Conservation (phyloP, 2,797 vertebrate species). For the Onychomys arenicola region DNA sequence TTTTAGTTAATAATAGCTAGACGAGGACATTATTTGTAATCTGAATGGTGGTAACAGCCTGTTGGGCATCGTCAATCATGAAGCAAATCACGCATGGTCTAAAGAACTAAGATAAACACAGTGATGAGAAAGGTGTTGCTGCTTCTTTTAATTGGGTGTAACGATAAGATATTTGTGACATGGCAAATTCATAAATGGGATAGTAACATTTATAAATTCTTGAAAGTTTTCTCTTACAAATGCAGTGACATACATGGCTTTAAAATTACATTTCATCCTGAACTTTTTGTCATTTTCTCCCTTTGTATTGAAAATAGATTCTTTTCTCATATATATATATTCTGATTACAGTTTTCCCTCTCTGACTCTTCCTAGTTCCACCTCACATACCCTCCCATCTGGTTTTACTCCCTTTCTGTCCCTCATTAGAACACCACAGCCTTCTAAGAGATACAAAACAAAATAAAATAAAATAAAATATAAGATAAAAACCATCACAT, state of each 20-base stretch:
- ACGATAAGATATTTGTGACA: background rate
- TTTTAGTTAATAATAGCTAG: constrained; percentile 73
- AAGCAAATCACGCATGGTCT: background rate
- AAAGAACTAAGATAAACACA: constrained; percentile 55
- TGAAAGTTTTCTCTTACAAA: background rate
- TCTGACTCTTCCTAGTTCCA: background rate
- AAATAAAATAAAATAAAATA: background rate
- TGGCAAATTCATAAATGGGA: background rate
- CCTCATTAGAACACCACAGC: background rate
- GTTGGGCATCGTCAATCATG: constrained; percentile 70
- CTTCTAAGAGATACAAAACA: background rate
- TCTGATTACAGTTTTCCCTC: background rate
- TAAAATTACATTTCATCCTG: background rate
- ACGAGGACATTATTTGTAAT: constrained; percentile 71
- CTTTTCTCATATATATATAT: background rate
- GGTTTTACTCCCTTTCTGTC: background rate
- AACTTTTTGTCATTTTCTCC: background rate
- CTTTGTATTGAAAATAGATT: background rate
- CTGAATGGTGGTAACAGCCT: constrained; percentile 51
- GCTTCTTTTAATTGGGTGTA: background rate
- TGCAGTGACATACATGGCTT: background rate
- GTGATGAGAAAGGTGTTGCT: background rate
- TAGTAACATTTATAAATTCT: background rate
- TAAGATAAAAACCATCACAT: background rate
- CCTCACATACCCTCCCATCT: background rate